Evolutionary conservation across 2,888 invertebrate species (phyloP).

Genomic region (Melanophora roralis): DNA sequence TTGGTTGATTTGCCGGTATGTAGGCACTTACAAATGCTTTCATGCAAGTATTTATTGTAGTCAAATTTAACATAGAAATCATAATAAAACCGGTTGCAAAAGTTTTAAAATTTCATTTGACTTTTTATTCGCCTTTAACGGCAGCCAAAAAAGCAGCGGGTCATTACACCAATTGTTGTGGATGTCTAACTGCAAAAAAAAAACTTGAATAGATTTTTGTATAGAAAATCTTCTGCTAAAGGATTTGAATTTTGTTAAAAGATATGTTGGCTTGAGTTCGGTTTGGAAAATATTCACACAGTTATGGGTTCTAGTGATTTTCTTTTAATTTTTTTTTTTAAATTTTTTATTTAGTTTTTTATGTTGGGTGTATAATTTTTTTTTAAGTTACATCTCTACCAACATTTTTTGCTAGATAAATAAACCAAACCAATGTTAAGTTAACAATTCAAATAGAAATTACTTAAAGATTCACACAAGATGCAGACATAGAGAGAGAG

Average conservation of each 20-base stretch:
- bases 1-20: slow-evolving; percentile 53
- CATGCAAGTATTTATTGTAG: slow-evolving; percentile 50
- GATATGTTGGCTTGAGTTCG: neutral
- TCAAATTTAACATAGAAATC: slow-evolving; percentile 53
- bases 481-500: slow-evolving; percentile 3
- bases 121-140: slow-evolving; percentile 51
- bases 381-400: slow-evolving; percentile 8
- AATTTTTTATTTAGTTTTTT: neutral
- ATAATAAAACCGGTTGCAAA: slow-evolving; percentile 60
- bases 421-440: slow-evolving; percentile 52
- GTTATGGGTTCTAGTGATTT: slow-evolving; percentile 33
- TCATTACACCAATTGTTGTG: slow-evolving; percentile 71
- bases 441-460: slow-evolving; percentile 43
- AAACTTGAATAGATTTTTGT: neutral
- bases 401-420: slow-evolving; percentile 48
- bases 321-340: neutral
- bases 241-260: slow-evolving; percentile 22
- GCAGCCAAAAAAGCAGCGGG: slow-evolving; percentile 68
- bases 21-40: neutral
- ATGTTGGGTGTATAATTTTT: slow-evolving; percentile 47
- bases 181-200: slow-evolving; percentile 53
- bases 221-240: slow-evolving; percentile 18
- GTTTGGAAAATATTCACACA: slow-evolving; percentile 56
- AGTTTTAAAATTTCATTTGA: slow-evolving; percentile 49
- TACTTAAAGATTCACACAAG: slow-evolving; percentile 8